Evolutionary conservation across 2,113 vertebrate genomes (phyloP).

Genomic region (Oceanites oceanicus): DNA sequence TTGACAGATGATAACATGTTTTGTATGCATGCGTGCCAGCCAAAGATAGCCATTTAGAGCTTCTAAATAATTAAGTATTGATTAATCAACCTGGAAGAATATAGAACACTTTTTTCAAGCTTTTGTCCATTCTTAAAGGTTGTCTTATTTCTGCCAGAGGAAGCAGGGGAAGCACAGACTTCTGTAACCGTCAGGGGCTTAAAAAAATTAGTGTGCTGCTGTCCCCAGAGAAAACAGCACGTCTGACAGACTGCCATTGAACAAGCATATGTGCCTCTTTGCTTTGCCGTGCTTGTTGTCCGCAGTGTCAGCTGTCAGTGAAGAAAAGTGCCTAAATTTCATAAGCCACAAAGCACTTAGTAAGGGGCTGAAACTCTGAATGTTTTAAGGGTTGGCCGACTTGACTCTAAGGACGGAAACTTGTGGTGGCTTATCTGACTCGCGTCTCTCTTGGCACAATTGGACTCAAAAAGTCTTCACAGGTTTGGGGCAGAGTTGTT

Average conservation of each 20-base stretch:
- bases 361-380: neutral
- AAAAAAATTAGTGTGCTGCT: neutral
- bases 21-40: slow-evolving; percentile 36
- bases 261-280: neutral
- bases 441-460: neutral
- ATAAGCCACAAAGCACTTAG: neutral
- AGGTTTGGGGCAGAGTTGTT: neutral
- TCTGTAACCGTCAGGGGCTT: neutral
- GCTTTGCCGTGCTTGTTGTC: neutral
- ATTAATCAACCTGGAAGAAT: slow-evolving; percentile 65
- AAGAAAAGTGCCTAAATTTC: neutral
- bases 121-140: slow-evolving; percentile 52
- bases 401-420: neutral
- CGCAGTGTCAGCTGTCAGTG: neutral
- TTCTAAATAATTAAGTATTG: slow-evolving; percentile 78
- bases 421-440: neutral
- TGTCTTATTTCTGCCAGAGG: slow-evolving; percentile 45
- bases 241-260: neutral
- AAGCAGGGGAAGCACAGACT: neutral
- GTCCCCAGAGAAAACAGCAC: neutral
- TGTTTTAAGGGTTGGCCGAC: neutral
- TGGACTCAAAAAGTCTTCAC: neutral
- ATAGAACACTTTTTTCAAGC: neutral
- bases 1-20: slow-evolving; percentile 61
- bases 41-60: slow-evolving; percentile 69